Evolutionary conservation across 1,140 invertebrate species (phyloP).

Genomic region (Caerostris extrusa): DNA sequence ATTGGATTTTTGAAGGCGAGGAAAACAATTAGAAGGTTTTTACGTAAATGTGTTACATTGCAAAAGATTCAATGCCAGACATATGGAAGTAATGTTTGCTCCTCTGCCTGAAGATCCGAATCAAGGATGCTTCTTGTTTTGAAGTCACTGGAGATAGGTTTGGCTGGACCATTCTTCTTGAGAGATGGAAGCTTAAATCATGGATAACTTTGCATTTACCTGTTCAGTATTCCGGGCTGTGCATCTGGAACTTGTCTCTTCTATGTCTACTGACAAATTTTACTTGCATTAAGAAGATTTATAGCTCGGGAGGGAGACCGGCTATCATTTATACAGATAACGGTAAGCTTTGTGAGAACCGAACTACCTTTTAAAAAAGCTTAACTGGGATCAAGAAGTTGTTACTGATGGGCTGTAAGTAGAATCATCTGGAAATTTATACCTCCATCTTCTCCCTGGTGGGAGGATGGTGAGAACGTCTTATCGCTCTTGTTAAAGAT

Average conservation of each 20-base stretch:
- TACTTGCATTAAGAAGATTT: constrained; percentile 81
- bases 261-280: constrained; percentile 81
- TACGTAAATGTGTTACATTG: constrained; percentile 58
- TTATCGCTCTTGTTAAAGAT: background rate
- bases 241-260: constrained; percentile 80
- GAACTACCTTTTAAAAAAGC: background rate
- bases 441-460: constrained; percentile 9
- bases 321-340: constrained; percentile 70
- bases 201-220: constrained; percentile 49
- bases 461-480: background rate
- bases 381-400: background rate
- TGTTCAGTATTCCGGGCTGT: constrained; percentile 80
- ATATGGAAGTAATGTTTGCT: background rate
- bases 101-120: constrained; percentile 79
- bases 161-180: constrained; percentile 80
- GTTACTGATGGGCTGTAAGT: background rate
- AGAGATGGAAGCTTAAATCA: constrained; percentile 71
- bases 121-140: constrained; percentile 79
- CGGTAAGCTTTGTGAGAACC: constrained; percentile 78
- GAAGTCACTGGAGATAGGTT: constrained; percentile 80
- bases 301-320: constrained; percentile 79
- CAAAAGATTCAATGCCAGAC: constrained; percentile 6
- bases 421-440: background rate
- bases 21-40: constrained; percentile 22
- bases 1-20: constrained; percentile 69